These are phyloP conservation scores for Phanerotoma sp. DNA, from an alignment of 2,888 invertebrate genomes.

Conservation along the genomic window DNA sequence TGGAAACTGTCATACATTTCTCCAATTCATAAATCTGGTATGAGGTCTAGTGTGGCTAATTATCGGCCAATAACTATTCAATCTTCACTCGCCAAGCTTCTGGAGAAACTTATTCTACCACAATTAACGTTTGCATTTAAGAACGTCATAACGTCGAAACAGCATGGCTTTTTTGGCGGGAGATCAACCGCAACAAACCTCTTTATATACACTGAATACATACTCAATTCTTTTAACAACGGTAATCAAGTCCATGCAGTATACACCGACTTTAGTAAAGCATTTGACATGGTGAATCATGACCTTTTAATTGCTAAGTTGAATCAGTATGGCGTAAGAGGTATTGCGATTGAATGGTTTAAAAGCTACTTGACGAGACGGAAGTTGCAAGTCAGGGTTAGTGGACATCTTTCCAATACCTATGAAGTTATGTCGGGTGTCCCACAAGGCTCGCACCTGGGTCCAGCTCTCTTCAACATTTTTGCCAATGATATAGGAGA, in stretches of 20 bases:
- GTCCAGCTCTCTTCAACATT: not conserved
- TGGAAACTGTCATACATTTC: conserved; percentile 22
- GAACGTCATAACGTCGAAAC: not conserved
- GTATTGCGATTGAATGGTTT: no score
- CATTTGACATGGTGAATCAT: no score
- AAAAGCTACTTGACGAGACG: no score
- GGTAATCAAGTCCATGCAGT: no score
- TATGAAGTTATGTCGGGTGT: not conserved
- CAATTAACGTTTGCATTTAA: not conserved
- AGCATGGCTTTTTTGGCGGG: not conserved
- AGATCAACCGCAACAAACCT: no score
- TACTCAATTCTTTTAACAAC: no score
- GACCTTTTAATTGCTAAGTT: no score
- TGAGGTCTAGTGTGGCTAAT: conserved; percentile 13
- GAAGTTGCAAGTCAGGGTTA: not conserved
- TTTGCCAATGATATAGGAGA: not conserved
- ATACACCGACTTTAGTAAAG: no score
- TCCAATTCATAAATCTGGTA: conserved; percentile 19
- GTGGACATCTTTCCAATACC: not conserved
- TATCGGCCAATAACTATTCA: conserved; percentile 25
- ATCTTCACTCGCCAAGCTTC: not conserved
- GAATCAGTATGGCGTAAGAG: no score
- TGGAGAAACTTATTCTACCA: not conserved
- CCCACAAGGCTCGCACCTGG: not conserved
- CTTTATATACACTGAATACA: no score